Evolutionary conservation across 1,140 invertebrate genomes (phyloP), one percentile per base, ranked within the genome.

Genomic region (Megalopta genalis): DNA sequence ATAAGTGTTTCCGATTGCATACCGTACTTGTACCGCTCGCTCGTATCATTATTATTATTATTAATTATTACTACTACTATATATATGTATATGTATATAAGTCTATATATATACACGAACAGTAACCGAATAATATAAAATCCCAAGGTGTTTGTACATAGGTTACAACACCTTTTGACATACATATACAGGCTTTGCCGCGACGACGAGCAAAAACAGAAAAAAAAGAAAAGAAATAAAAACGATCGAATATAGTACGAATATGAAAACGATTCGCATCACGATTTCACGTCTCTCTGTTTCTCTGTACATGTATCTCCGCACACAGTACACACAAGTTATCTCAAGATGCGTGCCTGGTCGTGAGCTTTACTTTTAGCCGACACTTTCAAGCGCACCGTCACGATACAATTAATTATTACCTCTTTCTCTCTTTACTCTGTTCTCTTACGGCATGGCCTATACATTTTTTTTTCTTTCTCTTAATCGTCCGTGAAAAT

Each of bases 131-230:
- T 21, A 21, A 21, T 52, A 52, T 18, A 52, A 52, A 52, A 21
- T 18, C 14, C 49, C 16, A 52, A 52, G 49, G 49, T 52, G 49
- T 67, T 77, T 69, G 64, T 72, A 18, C 25, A 66, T 69, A 49
- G 63, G 57, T 52, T 69, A 74, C 21, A 39, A 21, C 18, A 71
- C 18, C 2, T 83, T 65, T 27, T 23, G 63, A 88, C 87, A 90
- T 90, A 92, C 91, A 93, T 91, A 92, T 93, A 93, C 91, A 92
- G 91, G 92, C 91, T 92, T 93, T 89, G 52, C 71, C 63, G 21
- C 54, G 52, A 54, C 49, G 9, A 21, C 14, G 16, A 52, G 0
- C 14, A 52, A 18, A 18, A 49, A 16, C 1, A 16, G 3, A 12
- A 49, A 21, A 52, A 52, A 52, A 52, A 3, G 6, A 52, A 16